Percentiles rank a stretch among this genome's conserved stretches.
Conservation (phyloP, 2,113 vertebrate species). For the Rhipidura dahli region DNA sequence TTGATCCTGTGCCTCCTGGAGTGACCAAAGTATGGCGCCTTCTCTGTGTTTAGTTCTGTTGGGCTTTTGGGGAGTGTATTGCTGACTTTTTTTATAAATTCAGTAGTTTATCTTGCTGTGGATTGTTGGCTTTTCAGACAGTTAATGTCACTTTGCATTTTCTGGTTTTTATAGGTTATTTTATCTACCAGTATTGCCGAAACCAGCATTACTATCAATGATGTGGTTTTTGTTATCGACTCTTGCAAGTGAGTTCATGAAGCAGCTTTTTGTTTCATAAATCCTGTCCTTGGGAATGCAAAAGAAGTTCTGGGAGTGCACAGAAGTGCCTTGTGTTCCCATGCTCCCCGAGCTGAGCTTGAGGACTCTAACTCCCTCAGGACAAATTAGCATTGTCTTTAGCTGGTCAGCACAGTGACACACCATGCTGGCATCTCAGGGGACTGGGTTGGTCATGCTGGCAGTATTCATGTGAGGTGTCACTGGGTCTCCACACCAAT, state of each 20-base stretch:
- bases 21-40: slow-evolving; percentile 80
- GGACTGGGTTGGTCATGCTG: neutral
- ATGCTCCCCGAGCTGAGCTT: neutral
- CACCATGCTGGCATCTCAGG: neutral
- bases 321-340: neutral
- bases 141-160: neutral
- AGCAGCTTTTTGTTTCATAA: neutral
- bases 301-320: neutral
- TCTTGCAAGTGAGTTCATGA: slow-evolving; percentile 93
- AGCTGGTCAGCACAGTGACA: neutral
- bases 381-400: slow-evolving; percentile 19
- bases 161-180: slow-evolving; percentile 82
- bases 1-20: slow-evolving; percentile 85
- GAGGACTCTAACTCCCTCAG: neutral
- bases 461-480: neutral
- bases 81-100: neutral
- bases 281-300: neutral
- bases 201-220: slow-evolving; percentile 97
- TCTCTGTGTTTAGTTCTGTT: neutral
- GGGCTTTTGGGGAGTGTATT: neutral
- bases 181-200: slow-evolving; percentile 97
- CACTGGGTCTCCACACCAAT: neutral
- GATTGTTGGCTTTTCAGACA: neutral
- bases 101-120: neutral
- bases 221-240: slow-evolving; percentile 95